Base-by-base conservation (phyloP, 2,797 vertebrate species). In the Sebastes taczanowskii region DNA sequence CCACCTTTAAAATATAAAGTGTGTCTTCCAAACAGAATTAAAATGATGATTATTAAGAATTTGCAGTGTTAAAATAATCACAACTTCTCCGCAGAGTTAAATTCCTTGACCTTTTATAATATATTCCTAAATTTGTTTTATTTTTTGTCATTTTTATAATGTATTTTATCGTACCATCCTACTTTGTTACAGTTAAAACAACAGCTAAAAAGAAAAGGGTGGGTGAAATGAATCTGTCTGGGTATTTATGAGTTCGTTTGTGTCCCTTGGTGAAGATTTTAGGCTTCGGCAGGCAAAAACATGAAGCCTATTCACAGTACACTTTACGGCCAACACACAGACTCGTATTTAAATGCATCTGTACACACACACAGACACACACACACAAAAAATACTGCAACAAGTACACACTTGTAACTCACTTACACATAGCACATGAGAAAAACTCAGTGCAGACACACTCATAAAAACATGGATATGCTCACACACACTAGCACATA, bases 261-360 rank as follows among this genome's bases (percentile, higher is more conserved):
- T 46, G 60, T 91, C 88, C 87, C 87, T 49, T 27, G 88, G 65
- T 88, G 82, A 80, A 82, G 83, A 85, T 85, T 89, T 92, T 85
- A 53, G 23, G 85, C 83, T 56, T 73, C 63, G 0, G 1, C 82
- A 72, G 80, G 66, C 35, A 74, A 86, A 91, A 80, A 90, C 89
- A 87, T 87, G 81, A 69, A 65, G 56, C 49, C 79, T 71, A 86
- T 88, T 92, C 88, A 91, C 53, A 6, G 74, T 2, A 1, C 11
- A 53, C 63, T 78, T 85, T 67, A 88, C 64, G 30, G 75, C 30
- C 59, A 32, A n/a, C 65, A 80, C 63, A 72, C 77, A 79, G 3
- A 53, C 20, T 14, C 29, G 0, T 63, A 66, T 71, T 78, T 71
- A 80, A 74, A 82, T 67, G 46, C 76, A 66, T 61, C 18, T 9